These are phyloP conservation scores for Seriola dumerili DNA, from an alignment of 2,113 vertebrate genomes.

Conservation along the genomic window DNA sequence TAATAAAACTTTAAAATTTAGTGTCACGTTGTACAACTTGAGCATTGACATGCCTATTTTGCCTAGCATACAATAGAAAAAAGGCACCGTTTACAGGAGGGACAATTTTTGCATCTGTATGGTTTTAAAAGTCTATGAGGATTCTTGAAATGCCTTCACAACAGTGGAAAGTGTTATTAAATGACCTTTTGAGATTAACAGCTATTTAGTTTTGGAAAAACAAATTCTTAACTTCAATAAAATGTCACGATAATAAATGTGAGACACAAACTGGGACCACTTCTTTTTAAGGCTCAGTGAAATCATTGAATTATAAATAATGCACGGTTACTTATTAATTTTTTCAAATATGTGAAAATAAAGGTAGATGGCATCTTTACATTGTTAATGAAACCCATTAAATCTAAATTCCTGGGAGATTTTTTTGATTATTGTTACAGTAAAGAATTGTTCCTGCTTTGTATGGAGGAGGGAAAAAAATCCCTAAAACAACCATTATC, in stretches of 20 bases:
- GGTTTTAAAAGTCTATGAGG: background rate
- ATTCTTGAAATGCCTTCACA: background rate
- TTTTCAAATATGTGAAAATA: slow-evolving; percentile 17
- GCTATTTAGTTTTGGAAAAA: slow-evolving; percentile 7
- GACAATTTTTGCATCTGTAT: background rate
- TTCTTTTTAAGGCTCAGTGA: slow-evolving; percentile 4
- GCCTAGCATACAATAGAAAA: background rate
- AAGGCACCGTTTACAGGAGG: background rate
- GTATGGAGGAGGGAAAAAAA: background rate
- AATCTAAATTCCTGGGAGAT: slow-evolving; percentile 21
- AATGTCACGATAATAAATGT: background rate
- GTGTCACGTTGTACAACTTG: background rate
- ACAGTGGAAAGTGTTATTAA: background rate
- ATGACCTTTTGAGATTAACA: slow-evolving; percentile 9
- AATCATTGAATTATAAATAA: slow-evolving; percentile 38
- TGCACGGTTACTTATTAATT: background rate
- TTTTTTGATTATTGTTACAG: slow-evolving; percentile 18
- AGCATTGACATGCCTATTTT: background rate
- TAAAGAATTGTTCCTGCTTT: slow-evolving; percentile 19
- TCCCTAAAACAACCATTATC: slow-evolving; percentile 10
- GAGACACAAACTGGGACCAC: background rate
- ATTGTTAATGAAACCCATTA: slow-evolving; percentile 6
- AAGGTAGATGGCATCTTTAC: background rate
- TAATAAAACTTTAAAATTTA: background rate
- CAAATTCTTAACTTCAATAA: background rate